Conservation (phyloP, 1,140 invertebrate species). For the Pectinophora gossypiella region DNA sequence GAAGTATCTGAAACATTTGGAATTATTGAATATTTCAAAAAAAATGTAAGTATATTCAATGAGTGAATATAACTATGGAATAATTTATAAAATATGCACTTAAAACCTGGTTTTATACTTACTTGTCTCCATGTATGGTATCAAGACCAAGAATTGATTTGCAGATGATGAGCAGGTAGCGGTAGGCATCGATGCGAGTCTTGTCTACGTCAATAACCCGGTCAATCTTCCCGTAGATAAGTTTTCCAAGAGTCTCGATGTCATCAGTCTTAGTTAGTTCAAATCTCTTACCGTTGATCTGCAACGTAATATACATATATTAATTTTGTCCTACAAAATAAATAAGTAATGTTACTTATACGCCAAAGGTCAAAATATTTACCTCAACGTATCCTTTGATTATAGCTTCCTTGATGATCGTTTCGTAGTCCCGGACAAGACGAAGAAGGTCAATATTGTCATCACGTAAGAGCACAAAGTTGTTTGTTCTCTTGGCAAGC, state of each 20-base stretch:
- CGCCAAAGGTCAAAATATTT: conserved; percentile 16
- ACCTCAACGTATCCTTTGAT: conserved; percentile 78
- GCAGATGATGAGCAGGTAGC: conserved; percentile 56
- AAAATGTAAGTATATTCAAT: neutral
- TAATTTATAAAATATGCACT: neutral
- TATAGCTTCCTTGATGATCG: conserved; percentile 80
- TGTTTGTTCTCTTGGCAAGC: conserved; percentile 77
- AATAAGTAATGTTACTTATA: neutral
- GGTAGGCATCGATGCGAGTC: conserved; percentile 43
- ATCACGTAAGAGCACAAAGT: conserved; percentile 70
- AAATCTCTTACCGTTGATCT: conserved; percentile 51
- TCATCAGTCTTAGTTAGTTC: conserved; percentile 52
- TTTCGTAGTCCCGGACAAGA: conserved; percentile 74
- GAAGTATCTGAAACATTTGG: conserved; percentile 55
- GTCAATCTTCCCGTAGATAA: conserved; percentile 54
- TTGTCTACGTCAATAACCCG: conserved; percentile 37
- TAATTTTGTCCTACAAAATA: neutral
- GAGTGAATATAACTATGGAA: neutral
- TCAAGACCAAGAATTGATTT: conserved; percentile 55
- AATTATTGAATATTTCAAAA: neutral
- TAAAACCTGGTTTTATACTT: conserved; percentile 20
- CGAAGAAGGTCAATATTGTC: conserved; percentile 71
- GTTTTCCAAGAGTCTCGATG: conserved; percentile 49
- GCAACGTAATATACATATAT: conserved; percentile 11
- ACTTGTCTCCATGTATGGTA: conserved; percentile 48